Evolutionary conservation across 2,113 vertebrate genomes (phyloP).

Genomic region (Sialia sialis): DNA sequence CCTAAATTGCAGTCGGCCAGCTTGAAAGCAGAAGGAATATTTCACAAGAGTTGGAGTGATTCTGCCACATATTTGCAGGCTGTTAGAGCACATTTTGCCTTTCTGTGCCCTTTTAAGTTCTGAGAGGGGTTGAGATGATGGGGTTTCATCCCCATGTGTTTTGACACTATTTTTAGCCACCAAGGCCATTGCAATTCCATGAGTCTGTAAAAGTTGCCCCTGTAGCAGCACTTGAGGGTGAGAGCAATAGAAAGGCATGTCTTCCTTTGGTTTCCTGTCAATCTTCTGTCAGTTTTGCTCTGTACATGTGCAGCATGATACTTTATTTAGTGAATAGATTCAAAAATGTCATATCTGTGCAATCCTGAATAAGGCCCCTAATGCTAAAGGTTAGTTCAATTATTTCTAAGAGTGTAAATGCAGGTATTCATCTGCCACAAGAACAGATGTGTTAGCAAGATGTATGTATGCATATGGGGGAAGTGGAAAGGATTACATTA

Average conservation of each 20-base stretch:
- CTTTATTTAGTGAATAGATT: background rate
- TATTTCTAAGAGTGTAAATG: background rate
- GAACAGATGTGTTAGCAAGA: background rate
- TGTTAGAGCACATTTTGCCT: background rate
- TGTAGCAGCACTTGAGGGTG: background rate
- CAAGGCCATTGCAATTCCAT: background rate
- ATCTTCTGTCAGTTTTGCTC: background rate
- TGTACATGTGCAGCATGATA: background rate
- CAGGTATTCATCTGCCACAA: background rate
- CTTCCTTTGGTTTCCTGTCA: background rate
- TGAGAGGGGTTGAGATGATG: background rate
- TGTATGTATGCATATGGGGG: background rate
- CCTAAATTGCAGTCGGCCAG: background rate
- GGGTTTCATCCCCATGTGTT: background rate
- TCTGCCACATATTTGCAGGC: background rate
- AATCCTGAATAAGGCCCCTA: background rate
- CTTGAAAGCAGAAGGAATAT: background rate
- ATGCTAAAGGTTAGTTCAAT: background rate
- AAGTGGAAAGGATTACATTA: background rate
- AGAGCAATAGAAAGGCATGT: background rate
- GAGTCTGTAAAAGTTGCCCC: background rate
- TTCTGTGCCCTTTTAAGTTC: background rate
- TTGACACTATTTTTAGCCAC: background rate
- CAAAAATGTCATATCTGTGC: background rate
- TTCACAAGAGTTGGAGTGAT: background rate